Evolutionary conservation across 2,888 invertebrate species (phyloP).

Genomic region (Octodonta nipae): DNA sequence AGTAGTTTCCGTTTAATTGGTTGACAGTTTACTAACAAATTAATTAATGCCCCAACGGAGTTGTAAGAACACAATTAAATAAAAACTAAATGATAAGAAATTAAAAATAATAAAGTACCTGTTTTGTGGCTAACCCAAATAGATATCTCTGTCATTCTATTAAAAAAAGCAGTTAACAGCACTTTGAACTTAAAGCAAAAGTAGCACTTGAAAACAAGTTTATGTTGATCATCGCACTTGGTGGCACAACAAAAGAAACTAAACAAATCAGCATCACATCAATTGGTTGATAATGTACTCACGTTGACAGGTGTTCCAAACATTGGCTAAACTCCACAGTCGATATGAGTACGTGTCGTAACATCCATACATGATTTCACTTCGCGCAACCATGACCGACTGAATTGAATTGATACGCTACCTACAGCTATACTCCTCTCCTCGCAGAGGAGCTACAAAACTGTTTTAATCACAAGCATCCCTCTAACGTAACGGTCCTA

Average conservation of each 20-base stretch:
- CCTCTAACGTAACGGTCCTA: conserved; percentile 3
- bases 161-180: too few relatives aligned
- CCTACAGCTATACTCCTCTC: conserved; percentile 1
- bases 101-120: conserved; percentile 13
- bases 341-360: conserved; percentile 65
- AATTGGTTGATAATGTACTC: conserved; percentile 40
- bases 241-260: conserved; percentile 11
- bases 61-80: too few relatives aligned
- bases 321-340: conserved; percentile 64
- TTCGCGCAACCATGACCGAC: conserved; percentile 72
- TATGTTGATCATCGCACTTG: conserved; percentile 11
- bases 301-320: conserved; percentile 63
- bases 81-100: background rate
- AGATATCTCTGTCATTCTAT: conserved; percentile 14
- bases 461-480: conserved; percentile 4
- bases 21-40: too few relatives aligned
- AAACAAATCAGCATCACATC: conserved; percentile 10
- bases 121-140: conserved; percentile 12
- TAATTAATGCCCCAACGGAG: too few relatives aligned
- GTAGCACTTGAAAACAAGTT: conserved; percentile 11
- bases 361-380: conserved; percentile 62
- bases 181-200: conserved; percentile 9
- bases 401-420: conserved; percentile 31
- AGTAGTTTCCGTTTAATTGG: too few relatives aligned
- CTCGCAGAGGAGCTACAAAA: background rate